Conservation (phyloP, 2,888 invertebrate genomes). For the Antheraea assamensis region DNA sequence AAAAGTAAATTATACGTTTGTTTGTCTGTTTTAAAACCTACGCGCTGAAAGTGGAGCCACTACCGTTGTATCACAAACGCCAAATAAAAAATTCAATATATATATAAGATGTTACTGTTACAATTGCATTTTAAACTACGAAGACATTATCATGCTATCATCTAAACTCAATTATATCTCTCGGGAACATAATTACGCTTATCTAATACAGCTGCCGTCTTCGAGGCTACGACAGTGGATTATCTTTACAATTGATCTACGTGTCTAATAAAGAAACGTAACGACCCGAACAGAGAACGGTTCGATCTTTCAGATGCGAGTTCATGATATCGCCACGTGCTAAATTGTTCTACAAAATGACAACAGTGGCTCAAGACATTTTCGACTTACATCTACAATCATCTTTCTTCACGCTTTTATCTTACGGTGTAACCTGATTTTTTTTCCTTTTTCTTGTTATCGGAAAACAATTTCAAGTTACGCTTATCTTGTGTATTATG, state of each 20-base stretch:
- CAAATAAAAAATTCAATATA: neutral
- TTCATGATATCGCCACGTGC: neutral
- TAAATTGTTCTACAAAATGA: neutral
- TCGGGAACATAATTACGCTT: constrained; percentile 10
- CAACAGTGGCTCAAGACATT: neutral
- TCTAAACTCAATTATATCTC: constrained; percentile 9
- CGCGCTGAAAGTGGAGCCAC: neutral
- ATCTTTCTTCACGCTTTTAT: neutral
- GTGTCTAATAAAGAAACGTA: neutral
- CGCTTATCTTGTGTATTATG: too few species aligned
- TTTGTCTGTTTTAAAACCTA: too few species aligned
- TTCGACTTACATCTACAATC: neutral
- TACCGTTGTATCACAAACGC: neutral
- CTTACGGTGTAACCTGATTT: neutral
- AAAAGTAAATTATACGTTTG: too few species aligned
- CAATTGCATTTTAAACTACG: neutral
- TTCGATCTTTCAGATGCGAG: neutral
- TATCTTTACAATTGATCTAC: constrained; percentile 5
- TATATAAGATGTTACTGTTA: neutral
- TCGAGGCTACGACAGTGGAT: neutral
- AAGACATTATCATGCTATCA: neutral
- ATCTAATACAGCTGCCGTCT: neutral
- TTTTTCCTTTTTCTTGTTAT: too few species aligned
- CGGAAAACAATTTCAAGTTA: too few species aligned
- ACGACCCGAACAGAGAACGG: neutral